These are phyloP conservation scores for Aphidius ervi DNA, from an alignment of 1,140 invertebrate genomes.

Conservation along the genomic window DNA sequence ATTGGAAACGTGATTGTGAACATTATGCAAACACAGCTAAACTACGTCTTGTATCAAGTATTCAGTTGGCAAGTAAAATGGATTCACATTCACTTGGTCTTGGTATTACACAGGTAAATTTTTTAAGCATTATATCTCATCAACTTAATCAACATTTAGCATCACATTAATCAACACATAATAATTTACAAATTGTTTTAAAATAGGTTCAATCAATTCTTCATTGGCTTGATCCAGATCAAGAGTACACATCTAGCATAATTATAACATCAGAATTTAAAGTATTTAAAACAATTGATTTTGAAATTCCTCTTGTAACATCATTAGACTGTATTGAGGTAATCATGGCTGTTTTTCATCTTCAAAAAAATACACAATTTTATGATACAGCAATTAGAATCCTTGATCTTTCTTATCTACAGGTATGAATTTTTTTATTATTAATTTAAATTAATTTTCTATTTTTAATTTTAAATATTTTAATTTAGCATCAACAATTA, in stretches of 20 bases:
- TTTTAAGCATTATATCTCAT: neutral
- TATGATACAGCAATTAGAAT: conserved; percentile 25
- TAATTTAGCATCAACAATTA: conserved; percentile 9
- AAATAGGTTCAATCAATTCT: conserved; percentile 31
- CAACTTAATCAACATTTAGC: neutral
- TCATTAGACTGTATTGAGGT: conserved; percentile 36
- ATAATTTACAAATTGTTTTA: neutral
- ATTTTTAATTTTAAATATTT: neutral
- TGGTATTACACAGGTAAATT: conserved; percentile 32
- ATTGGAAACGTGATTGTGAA: conserved; percentile 24
- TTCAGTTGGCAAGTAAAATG: conserved; percentile 44
- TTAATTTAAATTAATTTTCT: neutral
- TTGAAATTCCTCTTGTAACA: conserved; percentile 34
- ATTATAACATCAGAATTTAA: conserved; percentile 34
- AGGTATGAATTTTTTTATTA: conserved; percentile 26
- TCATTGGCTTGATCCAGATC: conserved; percentile 25
- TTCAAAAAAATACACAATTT: conserved; percentile 27
- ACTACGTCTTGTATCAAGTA: conserved; percentile 37
- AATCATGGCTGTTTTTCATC: conserved; percentile 31
- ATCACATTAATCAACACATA: neutral
- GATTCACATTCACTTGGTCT: conserved; percentile 31
- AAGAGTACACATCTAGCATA: conserved; percentile 25
- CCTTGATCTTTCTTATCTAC: conserved; percentile 37
- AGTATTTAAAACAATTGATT: conserved; percentile 36
- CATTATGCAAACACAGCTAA: conserved; percentile 26